A percentile compares a stretch with the other conserved stretches of the same genome.
Conservation (phyloP, 2,113 vertebrate species). For the Rattus norvegicus region DNA sequence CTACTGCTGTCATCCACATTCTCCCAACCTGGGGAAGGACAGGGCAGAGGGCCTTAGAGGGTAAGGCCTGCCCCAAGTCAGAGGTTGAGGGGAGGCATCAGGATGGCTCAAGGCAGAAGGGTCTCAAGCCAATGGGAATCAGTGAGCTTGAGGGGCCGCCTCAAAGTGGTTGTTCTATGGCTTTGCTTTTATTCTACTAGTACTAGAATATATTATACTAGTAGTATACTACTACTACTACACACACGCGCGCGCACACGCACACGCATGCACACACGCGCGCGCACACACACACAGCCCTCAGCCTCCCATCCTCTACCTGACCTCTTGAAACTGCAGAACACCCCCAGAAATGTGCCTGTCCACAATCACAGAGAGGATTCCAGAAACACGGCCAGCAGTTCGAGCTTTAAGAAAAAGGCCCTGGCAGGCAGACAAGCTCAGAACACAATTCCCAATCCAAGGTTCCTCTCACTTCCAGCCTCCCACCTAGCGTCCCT, state of each 20-base stretch:
- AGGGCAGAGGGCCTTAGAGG: background rate
- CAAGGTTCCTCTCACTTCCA: background rate
- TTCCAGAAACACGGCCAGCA: background rate
- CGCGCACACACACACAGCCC: background rate
- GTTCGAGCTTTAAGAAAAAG: background rate
- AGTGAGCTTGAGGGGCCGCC: background rate
- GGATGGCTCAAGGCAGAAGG: background rate
- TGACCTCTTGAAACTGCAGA: background rate
- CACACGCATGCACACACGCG: no score
- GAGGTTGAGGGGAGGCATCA: background rate
- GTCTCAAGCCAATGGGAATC: background rate
- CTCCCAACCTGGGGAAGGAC: constrained; percentile 75
- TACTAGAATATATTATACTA: no score
- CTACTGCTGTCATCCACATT: constrained; percentile 79
- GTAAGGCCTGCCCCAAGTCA: background rate
- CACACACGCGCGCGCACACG: background rate
- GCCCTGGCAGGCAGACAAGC: background rate
- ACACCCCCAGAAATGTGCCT: background rate
- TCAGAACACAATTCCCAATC: background rate
- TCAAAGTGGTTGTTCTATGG: background rate
- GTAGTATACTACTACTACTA: no score
- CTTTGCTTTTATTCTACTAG: no score
- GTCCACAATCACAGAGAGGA: no score
- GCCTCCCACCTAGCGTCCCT: background rate
- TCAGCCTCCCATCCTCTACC: background rate